Evolutionary conservation across 2,113 vertebrate genomes (phyloP).

Genomic region (Vulpes vulpes): DNA sequence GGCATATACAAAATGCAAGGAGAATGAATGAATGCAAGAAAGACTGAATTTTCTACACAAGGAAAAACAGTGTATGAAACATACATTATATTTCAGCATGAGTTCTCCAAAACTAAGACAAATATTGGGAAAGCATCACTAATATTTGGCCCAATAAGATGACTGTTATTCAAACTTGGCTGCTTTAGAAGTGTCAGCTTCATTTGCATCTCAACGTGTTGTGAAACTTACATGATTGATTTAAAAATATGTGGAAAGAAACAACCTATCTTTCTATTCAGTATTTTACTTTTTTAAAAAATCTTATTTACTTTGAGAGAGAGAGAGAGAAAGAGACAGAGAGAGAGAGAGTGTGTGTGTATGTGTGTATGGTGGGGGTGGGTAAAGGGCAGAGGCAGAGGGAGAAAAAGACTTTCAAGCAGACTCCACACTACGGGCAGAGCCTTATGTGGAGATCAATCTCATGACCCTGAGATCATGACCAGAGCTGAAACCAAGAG

Average conservation of each 20-base stretch:
- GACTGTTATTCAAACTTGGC: background rate
- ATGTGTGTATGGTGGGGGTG: no score
- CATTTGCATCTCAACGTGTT: background rate
- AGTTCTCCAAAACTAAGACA: background rate
- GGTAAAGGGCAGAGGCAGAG: background rate
- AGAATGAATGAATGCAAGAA: background rate
- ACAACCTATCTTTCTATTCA: background rate
- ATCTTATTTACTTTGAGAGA: background rate
- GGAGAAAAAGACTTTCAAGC: background rate
- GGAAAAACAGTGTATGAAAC: background rate
- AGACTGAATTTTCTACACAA: background rate
- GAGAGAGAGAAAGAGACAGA: background rate
- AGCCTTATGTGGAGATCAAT: background rate
- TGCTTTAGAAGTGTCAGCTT: background rate
- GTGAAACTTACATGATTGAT: slow-evolving; percentile 25
- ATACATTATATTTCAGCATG: background rate
- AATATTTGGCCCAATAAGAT: background rate
- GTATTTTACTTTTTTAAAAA: background rate
- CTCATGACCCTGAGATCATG: background rate
- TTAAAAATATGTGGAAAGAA: background rate
- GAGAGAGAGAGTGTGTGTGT: background rate
- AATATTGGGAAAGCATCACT: background rate
- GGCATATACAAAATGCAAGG: background rate
- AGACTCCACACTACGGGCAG: background rate
- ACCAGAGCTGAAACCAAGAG: background rate